These are phyloP conservation scores for Neodon shergylaensis DNA, from an alignment of 2,113 vertebrate genomes.

Conservation along the genomic window DNA sequence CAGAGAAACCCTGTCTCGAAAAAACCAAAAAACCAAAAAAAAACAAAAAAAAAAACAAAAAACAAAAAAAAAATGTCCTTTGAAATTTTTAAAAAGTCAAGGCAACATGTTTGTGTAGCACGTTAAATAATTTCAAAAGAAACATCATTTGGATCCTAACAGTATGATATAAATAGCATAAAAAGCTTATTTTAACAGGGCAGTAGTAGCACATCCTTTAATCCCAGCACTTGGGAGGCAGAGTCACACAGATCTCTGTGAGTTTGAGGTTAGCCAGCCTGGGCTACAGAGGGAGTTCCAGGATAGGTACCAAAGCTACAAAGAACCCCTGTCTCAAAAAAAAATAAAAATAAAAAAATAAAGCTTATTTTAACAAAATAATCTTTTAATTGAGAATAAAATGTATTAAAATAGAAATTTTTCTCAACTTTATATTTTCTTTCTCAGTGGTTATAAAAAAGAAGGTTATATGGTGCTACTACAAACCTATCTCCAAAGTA, in stretches of 20 bases:
- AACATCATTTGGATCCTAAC: background rate
- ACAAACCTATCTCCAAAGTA: constrained; percentile 35
- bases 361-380: background rate
- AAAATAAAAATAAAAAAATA: background rate
- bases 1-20: no score
- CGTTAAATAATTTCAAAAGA: constrained; percentile 23
- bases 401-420: constrained; percentile 41
- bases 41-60: no score
- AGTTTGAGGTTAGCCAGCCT: no score
- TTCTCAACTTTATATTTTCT: constrained; percentile 46
- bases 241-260: no score
- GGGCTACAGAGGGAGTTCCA: no score
- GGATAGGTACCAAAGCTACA: no score
- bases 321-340: no score
- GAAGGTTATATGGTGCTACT: background rate
- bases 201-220: no score
- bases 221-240: no score
- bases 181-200: constrained; percentile 9
- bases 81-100: constrained; percentile 35
- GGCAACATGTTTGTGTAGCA: background rate
- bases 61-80: background rate
- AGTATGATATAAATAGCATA: background rate
- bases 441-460: constrained; percentile 51
- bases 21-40: no score
- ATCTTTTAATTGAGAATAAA: constrained; percentile 30